Percentiles rank a stretch among this genome's conserved stretches.
Conservation (phyloP, 1,140 invertebrate genomes). For the Papilio xuthus region DNA sequence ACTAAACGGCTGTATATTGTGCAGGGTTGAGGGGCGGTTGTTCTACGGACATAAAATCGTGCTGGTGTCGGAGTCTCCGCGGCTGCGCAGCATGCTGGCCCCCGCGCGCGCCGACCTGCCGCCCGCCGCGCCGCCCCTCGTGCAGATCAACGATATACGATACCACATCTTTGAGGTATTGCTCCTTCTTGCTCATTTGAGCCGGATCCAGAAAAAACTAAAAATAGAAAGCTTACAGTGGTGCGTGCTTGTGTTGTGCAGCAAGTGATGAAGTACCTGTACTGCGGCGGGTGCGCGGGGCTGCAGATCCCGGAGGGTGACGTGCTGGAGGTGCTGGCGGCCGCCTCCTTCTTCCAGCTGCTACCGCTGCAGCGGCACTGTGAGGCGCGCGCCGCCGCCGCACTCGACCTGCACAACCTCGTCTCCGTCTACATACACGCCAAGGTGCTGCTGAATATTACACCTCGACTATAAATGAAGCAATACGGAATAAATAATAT, state of each 20-base stretch:
- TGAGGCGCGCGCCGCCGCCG: conserved; percentile 91
- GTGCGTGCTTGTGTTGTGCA: conserved; percentile 64
- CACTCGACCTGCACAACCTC: conserved; percentile 93
- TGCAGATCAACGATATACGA: conserved; percentile 96
- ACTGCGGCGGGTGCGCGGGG: conserved; percentile 91
- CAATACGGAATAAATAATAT: too few relatives aligned
- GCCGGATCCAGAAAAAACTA: neutral
- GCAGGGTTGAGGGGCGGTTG: conserved; percentile 92
- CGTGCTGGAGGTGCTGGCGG: conserved; percentile 94
- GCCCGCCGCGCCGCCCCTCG: conserved; percentile 84
- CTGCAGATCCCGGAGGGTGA: conserved; percentile 90
- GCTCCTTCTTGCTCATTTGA: neutral
- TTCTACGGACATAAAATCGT: conserved; percentile 98
- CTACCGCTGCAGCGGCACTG: conserved; percentile 92
- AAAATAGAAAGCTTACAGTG: neutral
- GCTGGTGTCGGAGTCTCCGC: conserved; percentile 92
- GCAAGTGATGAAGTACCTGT: conserved; percentile 96
- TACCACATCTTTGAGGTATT: conserved; percentile 94
- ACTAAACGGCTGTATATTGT: conserved; percentile 28
- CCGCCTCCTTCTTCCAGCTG: conserved; percentile 95
- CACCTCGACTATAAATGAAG: neutral
- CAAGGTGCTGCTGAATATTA: conserved; percentile 84
- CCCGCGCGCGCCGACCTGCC: conserved; percentile 68
- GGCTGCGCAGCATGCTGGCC: conserved; percentile 92
- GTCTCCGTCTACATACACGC: conserved; percentile 96